phyloP scores from a whole-genome alignment of 2,113 vertebrate species.

The Trinectes maculatus region DNA sequence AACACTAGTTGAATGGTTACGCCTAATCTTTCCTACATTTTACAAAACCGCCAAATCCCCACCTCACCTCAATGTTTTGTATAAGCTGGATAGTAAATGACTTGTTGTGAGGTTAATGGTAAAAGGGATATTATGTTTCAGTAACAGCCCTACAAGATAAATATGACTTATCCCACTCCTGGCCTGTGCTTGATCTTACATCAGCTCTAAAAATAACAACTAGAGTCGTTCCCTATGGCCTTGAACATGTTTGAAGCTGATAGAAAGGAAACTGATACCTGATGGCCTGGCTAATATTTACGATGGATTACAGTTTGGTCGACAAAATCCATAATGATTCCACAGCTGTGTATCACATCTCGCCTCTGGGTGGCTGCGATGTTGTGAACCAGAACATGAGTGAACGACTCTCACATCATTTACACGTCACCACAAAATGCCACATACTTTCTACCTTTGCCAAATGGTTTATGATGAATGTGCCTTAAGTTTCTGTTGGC shows the following conservation, averaged over 20 bases:
- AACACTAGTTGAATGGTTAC: neutral
- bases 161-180: constrained; percentile 56
- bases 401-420: constrained; percentile 39
- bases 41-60: neutral
- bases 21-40: constrained; percentile 12
- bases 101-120: constrained; percentile 28
- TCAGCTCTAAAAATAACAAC: constrained; percentile 67
- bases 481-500: constrained; percentile 51
- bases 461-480: constrained; percentile 40
- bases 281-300: constrained; percentile 52
- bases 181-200: constrained; percentile 42
- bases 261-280: constrained; percentile 57
- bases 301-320: constrained; percentile 29
- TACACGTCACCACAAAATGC: constrained; percentile 31
- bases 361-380: constrained; percentile 14
- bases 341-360: constrained; percentile 36
- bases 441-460: constrained; percentile 46
- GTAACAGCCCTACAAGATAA: constrained; percentile 52
- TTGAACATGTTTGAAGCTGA: constrained; percentile 59
- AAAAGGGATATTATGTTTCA: constrained; percentile 62
- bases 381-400: constrained; percentile 9
- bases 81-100: constrained; percentile 34
- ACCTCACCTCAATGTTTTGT: constrained; percentile 10
- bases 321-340: constrained; percentile 22
- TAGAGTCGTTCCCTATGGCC: constrained; percentile 42